phyloP scores from a whole-genome alignment of 2,888 invertebrate species.

The Lasioglossum leucozonium region DNA sequence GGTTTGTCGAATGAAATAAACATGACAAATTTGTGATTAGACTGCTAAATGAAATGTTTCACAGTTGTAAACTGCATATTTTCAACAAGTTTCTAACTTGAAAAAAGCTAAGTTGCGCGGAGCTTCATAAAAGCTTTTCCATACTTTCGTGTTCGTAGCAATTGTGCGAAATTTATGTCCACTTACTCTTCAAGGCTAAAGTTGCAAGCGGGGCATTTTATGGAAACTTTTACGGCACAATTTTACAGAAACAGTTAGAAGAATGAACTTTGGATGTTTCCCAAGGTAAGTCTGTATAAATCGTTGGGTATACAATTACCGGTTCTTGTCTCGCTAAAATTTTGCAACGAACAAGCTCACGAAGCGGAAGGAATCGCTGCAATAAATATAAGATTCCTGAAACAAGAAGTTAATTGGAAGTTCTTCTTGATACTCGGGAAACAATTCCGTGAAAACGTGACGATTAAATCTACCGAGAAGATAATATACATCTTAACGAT shows the following conservation, averaged over 20 bases:
- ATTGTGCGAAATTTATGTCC: neutral
- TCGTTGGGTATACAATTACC: neutral
- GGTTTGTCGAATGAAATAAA: too few relatives aligned
- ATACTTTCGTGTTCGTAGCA: too few relatives aligned
- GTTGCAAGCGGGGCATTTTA: too few relatives aligned
- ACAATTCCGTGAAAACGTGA: neutral
- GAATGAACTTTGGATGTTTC: neutral
- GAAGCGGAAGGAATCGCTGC: neutral
- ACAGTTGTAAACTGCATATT: too few relatives aligned
- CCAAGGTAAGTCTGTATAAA: neutral
- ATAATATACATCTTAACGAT: constrained; percentile 21
- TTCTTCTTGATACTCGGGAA: neutral
- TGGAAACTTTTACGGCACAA: neutral
- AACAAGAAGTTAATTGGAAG: neutral
- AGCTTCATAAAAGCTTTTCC: too few relatives aligned
- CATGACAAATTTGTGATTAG: too few relatives aligned
- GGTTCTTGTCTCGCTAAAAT: neutral
- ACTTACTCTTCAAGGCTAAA: neutral
- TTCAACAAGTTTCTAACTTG: too few relatives aligned
- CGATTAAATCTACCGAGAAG: constrained; percentile 12
- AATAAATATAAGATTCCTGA: neutral
- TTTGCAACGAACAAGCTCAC: neutral
- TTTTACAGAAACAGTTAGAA: neutral
- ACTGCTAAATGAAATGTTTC: too few relatives aligned
- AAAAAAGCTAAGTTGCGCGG: too few relatives aligned